Evolutionary conservation across 1,140 invertebrate genomes (phyloP).

Genomic region (Elymnias hypermnestra): DNA sequence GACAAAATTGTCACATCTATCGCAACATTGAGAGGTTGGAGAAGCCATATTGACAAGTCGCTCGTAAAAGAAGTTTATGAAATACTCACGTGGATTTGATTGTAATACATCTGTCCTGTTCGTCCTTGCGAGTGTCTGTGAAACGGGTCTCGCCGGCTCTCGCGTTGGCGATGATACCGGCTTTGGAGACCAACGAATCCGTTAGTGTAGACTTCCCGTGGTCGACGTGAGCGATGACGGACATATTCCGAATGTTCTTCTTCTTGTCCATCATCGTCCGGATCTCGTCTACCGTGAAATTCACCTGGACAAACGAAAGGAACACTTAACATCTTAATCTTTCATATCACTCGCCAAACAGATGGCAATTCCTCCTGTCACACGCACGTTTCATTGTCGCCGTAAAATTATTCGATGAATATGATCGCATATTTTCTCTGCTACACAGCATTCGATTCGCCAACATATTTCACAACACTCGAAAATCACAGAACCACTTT

Average conservation of each 20-base stretch:
- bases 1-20: not conserved
- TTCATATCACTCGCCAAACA: slow-evolving; percentile 36
- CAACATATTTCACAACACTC: slow-evolving; percentile 37
- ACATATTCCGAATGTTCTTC: slow-evolving; percentile 99
- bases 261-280: slow-evolving; percentile 99
- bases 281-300: slow-evolving; percentile 99
- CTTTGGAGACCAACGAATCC: slow-evolving; percentile 99
- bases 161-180: slow-evolving; percentile 98
- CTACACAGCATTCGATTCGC: slow-evolving; percentile 5
- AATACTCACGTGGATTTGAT: slow-evolving; percentile 98
- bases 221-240: slow-evolving; percentile 99
- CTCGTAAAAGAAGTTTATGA: not conserved
- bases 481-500: slow-evolving; percentile 41
- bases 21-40: slow-evolving; percentile 3
- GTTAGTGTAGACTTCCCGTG: slow-evolving; percentile 99
- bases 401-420: slow-evolving; percentile 13
- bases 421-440: not conserved
- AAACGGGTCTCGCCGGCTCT: slow-evolving; percentile 99
- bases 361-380: slow-evolving; percentile 34
- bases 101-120: slow-evolving; percentile 99
- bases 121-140: slow-evolving; percentile 99
- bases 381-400: slow-evolving; percentile 35
- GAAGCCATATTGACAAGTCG: slow-evolving; percentile 22
- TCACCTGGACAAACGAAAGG: slow-evolving; percentile 88
- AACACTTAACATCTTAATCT: slow-evolving; percentile 34